Evolutionary conservation across 1,140 invertebrate species (phyloP).

Genomic region (Bombus confusus): DNA sequence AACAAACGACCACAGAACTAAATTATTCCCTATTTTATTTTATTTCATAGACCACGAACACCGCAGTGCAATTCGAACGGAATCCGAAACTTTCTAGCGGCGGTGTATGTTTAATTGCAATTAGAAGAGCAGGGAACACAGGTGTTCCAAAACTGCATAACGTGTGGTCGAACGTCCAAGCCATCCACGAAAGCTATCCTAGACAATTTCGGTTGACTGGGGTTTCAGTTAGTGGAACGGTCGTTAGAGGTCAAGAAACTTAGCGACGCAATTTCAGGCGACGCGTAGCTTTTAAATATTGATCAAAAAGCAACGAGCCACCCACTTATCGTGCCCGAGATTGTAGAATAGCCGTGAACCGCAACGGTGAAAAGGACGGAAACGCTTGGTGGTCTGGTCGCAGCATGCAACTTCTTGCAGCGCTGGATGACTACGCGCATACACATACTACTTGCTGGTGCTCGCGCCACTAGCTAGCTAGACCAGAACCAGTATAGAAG

Average conservation of each 20-base stretch:
- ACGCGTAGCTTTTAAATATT: constrained; percentile 69
- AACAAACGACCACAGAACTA: too few species aligned
- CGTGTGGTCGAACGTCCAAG: background rate
- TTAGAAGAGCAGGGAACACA: background rate
- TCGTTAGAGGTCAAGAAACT: constrained; percentile 42
- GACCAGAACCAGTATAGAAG: background rate
- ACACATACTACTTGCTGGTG: background rate
- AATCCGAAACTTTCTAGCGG: background rate
- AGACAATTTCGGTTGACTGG: background rate
- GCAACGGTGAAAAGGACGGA: constrained; percentile 64
- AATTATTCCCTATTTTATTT: too few species aligned
- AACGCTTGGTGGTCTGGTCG: constrained; percentile 42
- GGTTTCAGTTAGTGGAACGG: background rate
- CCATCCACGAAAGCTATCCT: background rate
- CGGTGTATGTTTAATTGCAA: background rate
- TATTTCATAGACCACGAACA: too few species aligned
- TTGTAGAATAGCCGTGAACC: constrained; percentile 35
- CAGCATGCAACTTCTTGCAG: constrained; percentile 25
- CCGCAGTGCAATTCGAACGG: background rate
- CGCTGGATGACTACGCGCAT: constrained; percentile 4
- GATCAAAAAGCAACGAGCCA: constrained; percentile 71
- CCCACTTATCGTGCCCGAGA: constrained; percentile 66
- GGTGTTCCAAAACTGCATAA: background rate
- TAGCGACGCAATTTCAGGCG: constrained; percentile 20
- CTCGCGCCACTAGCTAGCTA: background rate